Conservation (phyloP, 2,888 invertebrate genomes). For the Orthosia gothica region DNA sequence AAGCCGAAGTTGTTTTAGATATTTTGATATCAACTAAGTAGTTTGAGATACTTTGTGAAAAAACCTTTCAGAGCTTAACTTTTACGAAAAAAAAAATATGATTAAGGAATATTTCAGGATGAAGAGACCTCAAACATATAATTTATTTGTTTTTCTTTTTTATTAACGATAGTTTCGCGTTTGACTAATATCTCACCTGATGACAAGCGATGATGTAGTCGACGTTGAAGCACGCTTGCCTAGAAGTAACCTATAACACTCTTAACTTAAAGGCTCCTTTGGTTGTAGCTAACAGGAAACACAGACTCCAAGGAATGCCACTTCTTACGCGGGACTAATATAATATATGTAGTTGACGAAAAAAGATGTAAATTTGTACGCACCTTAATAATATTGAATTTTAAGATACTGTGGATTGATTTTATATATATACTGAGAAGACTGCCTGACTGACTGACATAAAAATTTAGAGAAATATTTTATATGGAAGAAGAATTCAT, state of each 20-base stretch:
- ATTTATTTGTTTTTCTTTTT: no score
- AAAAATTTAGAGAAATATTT: not conserved
- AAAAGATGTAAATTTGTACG: not conserved
- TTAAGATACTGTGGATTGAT: not conserved
- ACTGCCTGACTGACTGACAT: not conserved
- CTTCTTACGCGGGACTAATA: no score
- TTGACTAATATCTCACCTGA: no score
- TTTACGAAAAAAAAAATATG: not conserved
- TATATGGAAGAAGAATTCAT: not conserved
- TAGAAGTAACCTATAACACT: no score
- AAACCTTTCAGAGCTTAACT: not conserved
- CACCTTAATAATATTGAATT: not conserved
- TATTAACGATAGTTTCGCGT: no score
- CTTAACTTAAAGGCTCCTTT: no score
- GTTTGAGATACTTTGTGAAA: not conserved
- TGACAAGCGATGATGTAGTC: no score
- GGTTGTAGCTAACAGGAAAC: no score
- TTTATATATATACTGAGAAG: not conserved
- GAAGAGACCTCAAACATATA: not conserved
- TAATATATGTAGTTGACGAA: no score
- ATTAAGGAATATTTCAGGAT: not conserved
- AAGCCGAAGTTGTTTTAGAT: slow-evolving; percentile 8
- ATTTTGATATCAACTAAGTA: slow-evolving; percentile 9
- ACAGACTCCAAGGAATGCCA: no score
- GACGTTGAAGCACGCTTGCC: no score